phyloP scores from a whole-genome alignment of 2,113 vertebrate species.

The Phalacrocorax brasilianus region DNA sequence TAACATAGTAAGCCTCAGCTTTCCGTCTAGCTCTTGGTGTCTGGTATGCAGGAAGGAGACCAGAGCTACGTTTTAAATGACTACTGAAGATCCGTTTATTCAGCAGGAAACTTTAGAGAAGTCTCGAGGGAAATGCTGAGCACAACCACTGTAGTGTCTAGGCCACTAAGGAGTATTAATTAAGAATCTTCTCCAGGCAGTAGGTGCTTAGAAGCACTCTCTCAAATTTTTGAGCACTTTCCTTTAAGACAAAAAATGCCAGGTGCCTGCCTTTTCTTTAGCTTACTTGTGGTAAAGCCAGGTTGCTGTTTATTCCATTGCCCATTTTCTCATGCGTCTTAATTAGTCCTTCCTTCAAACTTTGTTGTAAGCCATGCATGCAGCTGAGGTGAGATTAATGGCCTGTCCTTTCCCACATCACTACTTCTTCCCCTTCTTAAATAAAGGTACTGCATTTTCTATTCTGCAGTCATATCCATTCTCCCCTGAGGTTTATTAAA shows the following conservation, averaged over 20 bases:
- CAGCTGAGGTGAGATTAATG: constrained; percentile 30
- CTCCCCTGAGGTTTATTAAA: neutral
- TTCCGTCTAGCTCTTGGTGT: neutral
- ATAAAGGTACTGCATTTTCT: neutral
- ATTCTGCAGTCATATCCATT: neutral
- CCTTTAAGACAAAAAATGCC: neutral
- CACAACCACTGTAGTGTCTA: neutral
- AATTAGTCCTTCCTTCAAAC: constrained; percentile 32
- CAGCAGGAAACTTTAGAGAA: neutral
- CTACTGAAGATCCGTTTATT: neutral
- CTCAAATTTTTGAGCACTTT: neutral
- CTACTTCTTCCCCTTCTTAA: neutral
- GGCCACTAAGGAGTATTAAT: neutral
- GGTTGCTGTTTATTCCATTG: neutral
- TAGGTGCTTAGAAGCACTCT: neutral
- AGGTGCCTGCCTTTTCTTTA: neutral
- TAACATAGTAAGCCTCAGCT: neutral
- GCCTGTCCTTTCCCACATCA: constrained; percentile 11
- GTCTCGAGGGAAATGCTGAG: neutral
- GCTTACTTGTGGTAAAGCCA: neutral
- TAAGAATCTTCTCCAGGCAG: neutral
- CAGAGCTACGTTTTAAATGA: neutral
- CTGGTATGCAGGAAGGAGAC: neutral
- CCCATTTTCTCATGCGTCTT: constrained; percentile 39
- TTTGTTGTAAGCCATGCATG: neutral